phyloP scores from a whole-genome alignment of 1,140 invertebrate genomes.

The Pectinophora gossypiella region DNA sequence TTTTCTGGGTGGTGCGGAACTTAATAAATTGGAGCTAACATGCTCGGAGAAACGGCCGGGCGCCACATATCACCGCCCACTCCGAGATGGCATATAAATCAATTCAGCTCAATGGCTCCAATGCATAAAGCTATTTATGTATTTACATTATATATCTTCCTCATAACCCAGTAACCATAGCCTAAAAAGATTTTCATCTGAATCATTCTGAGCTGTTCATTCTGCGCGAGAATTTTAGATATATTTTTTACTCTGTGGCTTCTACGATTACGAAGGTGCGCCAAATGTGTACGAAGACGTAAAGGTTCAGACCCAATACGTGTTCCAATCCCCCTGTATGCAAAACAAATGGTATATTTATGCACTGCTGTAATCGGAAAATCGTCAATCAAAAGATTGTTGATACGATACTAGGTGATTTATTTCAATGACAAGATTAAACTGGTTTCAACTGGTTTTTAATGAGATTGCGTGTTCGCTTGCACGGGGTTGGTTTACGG shows the following conservation, averaged over 20 bases:
- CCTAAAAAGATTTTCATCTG: neutral
- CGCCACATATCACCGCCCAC: constrained; percentile 36
- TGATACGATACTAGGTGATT: constrained; percentile 39
- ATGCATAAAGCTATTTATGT: constrained; percentile 23
- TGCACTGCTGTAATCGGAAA: constrained; percentile 44
- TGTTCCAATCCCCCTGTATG: constrained; percentile 34
- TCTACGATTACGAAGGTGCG: neutral
- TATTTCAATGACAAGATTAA: constrained; percentile 15
- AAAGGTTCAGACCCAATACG: constrained; percentile 23
- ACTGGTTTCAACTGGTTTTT: constrained; percentile 15
- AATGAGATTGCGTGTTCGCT: constrained; percentile 15
- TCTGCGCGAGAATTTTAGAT: neutral
- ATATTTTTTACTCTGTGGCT: constrained; percentile 15
- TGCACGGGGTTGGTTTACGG: neutral
- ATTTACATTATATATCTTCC: neutral
- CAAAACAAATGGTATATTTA: constrained; percentile 55
- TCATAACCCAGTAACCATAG: neutral
- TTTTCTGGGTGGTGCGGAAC: neutral
- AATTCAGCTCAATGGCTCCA: constrained; percentile 37
- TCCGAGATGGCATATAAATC: constrained; percentile 38
- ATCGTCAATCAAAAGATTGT: constrained; percentile 45
- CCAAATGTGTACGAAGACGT: constrained; percentile 14
- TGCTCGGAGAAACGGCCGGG: constrained; percentile 16
- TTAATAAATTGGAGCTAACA: constrained; percentile 24
- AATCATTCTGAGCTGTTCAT: neutral